Evolutionary conservation across 2,113 vertebrate genomes (phyloP).

Genomic region (Puma concolor): DNA sequence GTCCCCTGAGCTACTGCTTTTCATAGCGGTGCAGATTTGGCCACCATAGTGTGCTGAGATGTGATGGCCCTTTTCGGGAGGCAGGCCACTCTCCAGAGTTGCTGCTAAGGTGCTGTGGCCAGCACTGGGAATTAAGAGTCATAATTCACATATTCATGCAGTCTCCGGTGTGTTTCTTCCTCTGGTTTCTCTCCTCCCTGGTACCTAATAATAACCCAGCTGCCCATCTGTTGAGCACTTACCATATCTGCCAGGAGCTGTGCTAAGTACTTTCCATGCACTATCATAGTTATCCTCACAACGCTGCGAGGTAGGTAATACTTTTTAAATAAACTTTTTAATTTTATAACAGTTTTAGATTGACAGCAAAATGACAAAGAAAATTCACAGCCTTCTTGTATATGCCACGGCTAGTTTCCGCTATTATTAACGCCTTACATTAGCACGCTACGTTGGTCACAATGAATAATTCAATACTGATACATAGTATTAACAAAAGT

Average conservation of each 20-base stretch:
- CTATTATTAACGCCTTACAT: background rate
- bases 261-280: background rate
- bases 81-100: background rate
- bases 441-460: background rate
- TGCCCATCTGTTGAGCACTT: background rate
- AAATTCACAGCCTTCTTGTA: background rate
- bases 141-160: background rate
- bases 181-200: background rate
- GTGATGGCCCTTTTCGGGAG: background rate
- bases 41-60: background rate
- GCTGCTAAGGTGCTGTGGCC: background rate
- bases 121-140: background rate
- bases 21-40: background rate
- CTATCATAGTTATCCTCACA: background rate
- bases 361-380: background rate
- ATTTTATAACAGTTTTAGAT: background rate
- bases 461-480: background rate
- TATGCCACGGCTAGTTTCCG: background rate
- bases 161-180: background rate
- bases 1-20: background rate
- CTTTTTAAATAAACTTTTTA: background rate
- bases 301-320: background rate
- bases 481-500: background rate
- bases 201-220: background rate
- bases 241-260: background rate